Percentiles rank a stretch among this genome's conserved stretches.
Conservation (phyloP, 1,140 invertebrate genomes). For the Achroia grisella region DNA sequence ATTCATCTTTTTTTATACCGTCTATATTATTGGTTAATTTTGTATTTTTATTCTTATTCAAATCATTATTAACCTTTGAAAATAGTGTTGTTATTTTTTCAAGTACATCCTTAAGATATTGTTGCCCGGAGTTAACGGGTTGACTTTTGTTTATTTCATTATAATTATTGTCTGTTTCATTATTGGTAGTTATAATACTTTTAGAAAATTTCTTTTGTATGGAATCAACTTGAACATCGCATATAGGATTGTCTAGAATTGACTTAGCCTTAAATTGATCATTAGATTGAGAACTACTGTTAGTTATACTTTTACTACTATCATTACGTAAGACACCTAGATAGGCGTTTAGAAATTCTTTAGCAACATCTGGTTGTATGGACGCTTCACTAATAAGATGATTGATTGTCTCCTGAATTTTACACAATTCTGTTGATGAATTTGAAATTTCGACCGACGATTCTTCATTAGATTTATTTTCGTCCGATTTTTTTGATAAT, state of each 20-base stretch:
- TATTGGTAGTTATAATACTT: conserved; percentile 25
- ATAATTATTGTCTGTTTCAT: not conserved
- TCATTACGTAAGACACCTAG: conserved; percentile 35
- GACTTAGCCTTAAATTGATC: conserved; percentile 14
- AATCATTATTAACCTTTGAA: conserved; percentile 15
- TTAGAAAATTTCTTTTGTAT: conserved; percentile 38
- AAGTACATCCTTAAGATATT: conserved; percentile 34
- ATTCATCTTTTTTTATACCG: conserved; percentile 16
- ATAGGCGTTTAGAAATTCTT: conserved; percentile 49
- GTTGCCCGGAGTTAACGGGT: conserved; percentile 20
- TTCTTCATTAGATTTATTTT: conserved; percentile 8
- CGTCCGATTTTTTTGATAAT: conserved; percentile 12
- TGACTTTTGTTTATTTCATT: conserved; percentile 2
- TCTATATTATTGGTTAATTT: conserved; percentile 2
- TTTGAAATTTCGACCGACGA: conserved; percentile 21
- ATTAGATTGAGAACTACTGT: conserved; percentile 21
- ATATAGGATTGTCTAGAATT: conserved; percentile 13
- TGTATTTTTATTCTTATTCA: conserved; percentile 6
- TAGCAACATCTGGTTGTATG: conserved; percentile 36
- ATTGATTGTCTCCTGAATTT: conserved; percentile 48
- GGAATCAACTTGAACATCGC: conserved; percentile 40
- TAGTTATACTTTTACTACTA: conserved; percentile 19
- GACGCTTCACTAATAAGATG: conserved; percentile 41
- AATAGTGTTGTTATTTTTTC: conserved; percentile 39
- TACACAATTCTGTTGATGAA: conserved; percentile 36